Conservation (phyloP, 2,797 vertebrate genomes). For the Labroides dimidiatus region DNA sequence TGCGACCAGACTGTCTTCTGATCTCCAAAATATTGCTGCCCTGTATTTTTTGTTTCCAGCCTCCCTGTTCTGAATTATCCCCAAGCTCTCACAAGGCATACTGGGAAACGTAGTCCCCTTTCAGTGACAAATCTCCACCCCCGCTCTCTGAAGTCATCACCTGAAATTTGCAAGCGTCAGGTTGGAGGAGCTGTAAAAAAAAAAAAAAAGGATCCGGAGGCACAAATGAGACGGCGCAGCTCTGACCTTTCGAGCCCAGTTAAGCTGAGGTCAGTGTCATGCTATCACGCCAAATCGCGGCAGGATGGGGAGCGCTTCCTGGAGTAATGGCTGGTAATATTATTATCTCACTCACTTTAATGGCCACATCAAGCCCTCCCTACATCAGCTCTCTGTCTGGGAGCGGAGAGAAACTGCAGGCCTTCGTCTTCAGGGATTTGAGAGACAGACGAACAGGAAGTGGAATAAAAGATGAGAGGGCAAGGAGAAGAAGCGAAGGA, state of each 20-base stretch:
- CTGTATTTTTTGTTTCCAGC: too few relatives aligned
- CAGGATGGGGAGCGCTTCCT: conserved; percentile 52
- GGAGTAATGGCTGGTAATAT: conserved; percentile 61
- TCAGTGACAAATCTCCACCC: neutral
- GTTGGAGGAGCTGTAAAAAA: conserved; percentile 12
- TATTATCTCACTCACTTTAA: conserved; percentile 62
- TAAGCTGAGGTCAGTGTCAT: conserved; percentile 51
- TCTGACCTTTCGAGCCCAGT: conserved; percentile 57
- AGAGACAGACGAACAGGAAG: neutral
- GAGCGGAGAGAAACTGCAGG: conserved; percentile 17
- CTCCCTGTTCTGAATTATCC: neutral
- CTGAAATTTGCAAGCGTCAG: conserved; percentile 20
- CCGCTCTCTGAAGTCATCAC: neutral
- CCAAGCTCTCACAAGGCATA: neutral
- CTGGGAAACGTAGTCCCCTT: conserved; percentile 8
- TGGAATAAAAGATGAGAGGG: neutral
- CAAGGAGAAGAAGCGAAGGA: conserved; percentile 4
- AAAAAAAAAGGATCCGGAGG: conserved; percentile 14
- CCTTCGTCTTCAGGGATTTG: conserved; percentile 18
- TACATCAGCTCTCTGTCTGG: conserved; percentile 20
- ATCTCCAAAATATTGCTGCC: too few relatives aligned
- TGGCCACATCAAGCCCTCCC: conserved; percentile 31
- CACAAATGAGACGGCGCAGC: conserved; percentile 35
- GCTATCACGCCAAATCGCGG: conserved; percentile 26
- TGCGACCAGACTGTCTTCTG: too few relatives aligned